Conservation (phyloP, 2,888 invertebrate genomes). For the Drymonia ruficornis region DNA sequence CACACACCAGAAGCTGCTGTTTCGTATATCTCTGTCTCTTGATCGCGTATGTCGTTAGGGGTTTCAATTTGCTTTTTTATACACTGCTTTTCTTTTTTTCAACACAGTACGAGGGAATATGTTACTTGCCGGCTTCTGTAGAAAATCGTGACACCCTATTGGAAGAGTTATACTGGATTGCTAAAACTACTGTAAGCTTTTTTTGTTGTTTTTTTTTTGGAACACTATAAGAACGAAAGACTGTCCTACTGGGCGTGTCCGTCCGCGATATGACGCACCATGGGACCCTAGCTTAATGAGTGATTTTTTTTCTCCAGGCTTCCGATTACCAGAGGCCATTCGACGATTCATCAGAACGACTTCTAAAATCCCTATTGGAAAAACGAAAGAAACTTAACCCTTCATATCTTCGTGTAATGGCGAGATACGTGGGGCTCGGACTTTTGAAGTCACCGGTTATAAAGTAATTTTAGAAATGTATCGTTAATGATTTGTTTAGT, state of each 20-base stretch:
- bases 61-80: no score
- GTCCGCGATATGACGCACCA: no score
- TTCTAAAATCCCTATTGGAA: slow-evolving; percentile 63
- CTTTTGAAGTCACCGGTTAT: slow-evolving; percentile 56
- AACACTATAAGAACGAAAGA: neutral
- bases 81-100: slow-evolving; percentile 21
- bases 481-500: slow-evolving; percentile 11
- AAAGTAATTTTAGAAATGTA: slow-evolving; percentile 25
- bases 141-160: slow-evolving; percentile 63
- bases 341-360: slow-evolving; percentile 63
- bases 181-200: slow-evolving; percentile 73
- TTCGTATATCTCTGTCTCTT: no score
- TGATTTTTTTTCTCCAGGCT: slow-evolving; percentile 49
- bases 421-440: slow-evolving; percentile 76
- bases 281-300: neutral
- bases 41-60: no score
- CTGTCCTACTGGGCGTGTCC: no score
- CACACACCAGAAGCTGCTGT: no score
- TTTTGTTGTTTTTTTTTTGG: slow-evolving; percentile 22
- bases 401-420: slow-evolving; percentile 76
- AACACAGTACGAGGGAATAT: slow-evolving; percentile 63
- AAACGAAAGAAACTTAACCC: slow-evolving; percentile 73
- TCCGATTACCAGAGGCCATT: slow-evolving; percentile 73
- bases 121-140: slow-evolving; percentile 54
- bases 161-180: slow-evolving; percentile 76